Percentiles rank a stretch among this genome's conserved stretches.
These are phyloP conservation scores for Clupea harengus DNA, from an alignment of 2,113 vertebrate genomes.

Conservation along the genomic window DNA sequence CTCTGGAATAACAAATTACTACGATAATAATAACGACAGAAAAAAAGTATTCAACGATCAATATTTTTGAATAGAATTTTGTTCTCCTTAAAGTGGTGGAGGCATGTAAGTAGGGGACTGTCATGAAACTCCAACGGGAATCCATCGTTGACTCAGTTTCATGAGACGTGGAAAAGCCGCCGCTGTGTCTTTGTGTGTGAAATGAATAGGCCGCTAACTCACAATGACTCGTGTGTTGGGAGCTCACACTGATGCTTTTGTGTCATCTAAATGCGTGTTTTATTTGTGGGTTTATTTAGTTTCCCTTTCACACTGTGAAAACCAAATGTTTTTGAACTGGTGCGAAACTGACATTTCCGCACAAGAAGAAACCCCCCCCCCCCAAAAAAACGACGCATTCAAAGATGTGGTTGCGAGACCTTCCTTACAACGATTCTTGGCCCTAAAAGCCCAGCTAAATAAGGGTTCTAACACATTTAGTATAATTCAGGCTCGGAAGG, in stretches of 20 bases:
- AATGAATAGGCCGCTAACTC: not conserved
- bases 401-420: not conserved
- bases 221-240: not conserved
- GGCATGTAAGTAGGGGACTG: not conserved
- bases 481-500: not conserved
- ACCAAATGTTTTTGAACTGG: not conserved
- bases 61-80: too few relatives aligned
- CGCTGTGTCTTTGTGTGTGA: not conserved
- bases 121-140: not conserved
- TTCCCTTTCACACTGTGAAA: slow-evolving; percentile 3
- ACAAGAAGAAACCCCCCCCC: not conserved
- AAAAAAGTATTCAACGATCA: not conserved
- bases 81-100: not conserved
- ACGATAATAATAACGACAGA: not conserved
- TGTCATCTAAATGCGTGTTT: not conserved
- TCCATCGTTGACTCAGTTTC: not conserved
- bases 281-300: slow-evolving; percentile 2
- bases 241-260: slow-evolving; percentile 7
- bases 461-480: slow-evolving; percentile 1
- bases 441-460: not conserved
- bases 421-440: not conserved
- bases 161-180: not conserved
- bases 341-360: slow-evolving; percentile 4
- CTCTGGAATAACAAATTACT: not conserved
- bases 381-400: not conserved